Evolutionary conservation across 2,888 invertebrate species (phyloP).

Genomic region (Shargacucullia verbasci): DNA sequence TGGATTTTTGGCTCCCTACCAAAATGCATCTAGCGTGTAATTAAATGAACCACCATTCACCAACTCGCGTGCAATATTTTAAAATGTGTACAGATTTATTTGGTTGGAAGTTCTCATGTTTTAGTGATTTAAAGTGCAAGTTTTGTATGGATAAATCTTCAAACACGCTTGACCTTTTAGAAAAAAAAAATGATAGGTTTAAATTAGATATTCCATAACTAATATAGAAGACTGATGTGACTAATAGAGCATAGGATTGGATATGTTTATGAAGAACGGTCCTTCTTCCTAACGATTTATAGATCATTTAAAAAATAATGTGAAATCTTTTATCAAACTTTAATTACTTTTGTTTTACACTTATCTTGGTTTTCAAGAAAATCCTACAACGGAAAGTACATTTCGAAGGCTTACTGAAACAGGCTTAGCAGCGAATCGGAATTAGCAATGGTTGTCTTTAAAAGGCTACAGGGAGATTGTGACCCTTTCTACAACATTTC

Average conservation of each 20-base stretch:
- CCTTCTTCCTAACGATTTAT: no score
- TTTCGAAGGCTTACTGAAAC: constrained; percentile 1
- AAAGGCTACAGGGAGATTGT: constrained; percentile 10
- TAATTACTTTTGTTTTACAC: no score
- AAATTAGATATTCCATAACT: no score
- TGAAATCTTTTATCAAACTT: no score
- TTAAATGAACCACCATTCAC: constrained; percentile 62
- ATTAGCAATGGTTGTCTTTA: constrained; percentile 2
- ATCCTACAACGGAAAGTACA: neutral
- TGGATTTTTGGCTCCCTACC: constrained; percentile 63
- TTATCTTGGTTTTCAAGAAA: no score
- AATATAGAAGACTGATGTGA: no score
- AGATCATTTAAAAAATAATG: no score
- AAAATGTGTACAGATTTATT: constrained; percentile 49
- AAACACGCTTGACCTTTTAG: constrained; percentile 5
- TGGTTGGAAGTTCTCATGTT: constrained; percentile 28
- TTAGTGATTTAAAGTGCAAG: constrained; percentile 37
- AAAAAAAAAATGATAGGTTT: no score
- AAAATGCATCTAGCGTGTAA: constrained; percentile 65
- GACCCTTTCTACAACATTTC: constrained; percentile 4
- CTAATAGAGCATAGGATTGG: no score
- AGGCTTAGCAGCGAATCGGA: constrained; percentile 12
- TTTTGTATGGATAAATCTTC: constrained; percentile 32
- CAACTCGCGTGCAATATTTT: constrained; percentile 50
- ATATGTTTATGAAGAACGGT: no score